Evolutionary conservation across 2,113 vertebrate genomes (phyloP).

Genomic region (Rattus rattus): DNA sequence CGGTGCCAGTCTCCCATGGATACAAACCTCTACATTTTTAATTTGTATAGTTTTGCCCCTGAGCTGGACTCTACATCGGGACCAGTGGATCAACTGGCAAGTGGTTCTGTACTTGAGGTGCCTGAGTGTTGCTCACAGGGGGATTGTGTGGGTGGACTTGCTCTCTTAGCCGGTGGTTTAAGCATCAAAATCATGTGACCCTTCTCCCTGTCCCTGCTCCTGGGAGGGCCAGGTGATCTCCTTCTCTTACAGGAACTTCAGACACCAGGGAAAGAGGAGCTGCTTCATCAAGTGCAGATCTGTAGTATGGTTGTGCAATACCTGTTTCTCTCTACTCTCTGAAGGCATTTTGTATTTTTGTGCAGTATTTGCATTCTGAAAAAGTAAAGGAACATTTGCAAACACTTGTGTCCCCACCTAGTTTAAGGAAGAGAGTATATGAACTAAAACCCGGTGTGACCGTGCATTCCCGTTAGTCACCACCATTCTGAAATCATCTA

Average conservation of each 20-base stretch:
- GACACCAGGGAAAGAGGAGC: background rate
- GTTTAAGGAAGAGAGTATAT: background rate
- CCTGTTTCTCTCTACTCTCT: background rate
- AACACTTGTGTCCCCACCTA: background rate
- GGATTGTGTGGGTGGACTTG: background rate
- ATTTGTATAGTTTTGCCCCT: background rate
- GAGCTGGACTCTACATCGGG: constrained; percentile 1
- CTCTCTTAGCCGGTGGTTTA: background rate
- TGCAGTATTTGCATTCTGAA: background rate
- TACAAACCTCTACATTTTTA: background rate
- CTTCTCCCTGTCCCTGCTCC: background rate
- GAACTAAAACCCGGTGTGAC: background rate
- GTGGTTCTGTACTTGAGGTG: background rate
- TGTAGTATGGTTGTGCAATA: background rate
- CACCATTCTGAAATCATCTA: background rate
- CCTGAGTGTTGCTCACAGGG: background rate
- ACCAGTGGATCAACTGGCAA: background rate
- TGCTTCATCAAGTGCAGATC: background rate
- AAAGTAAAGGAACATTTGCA: background rate
- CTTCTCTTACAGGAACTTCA: background rate
- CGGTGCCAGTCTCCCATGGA: background rate
- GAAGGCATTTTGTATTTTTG: background rate
- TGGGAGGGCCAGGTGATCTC: background rate
- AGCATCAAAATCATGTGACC: background rate
- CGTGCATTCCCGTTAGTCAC: background rate